Evolutionary conservation across 2,797 vertebrate species (phyloP), one percentile per base, ranked within the genome.

Genomic region (Morus bassanus): DNA sequence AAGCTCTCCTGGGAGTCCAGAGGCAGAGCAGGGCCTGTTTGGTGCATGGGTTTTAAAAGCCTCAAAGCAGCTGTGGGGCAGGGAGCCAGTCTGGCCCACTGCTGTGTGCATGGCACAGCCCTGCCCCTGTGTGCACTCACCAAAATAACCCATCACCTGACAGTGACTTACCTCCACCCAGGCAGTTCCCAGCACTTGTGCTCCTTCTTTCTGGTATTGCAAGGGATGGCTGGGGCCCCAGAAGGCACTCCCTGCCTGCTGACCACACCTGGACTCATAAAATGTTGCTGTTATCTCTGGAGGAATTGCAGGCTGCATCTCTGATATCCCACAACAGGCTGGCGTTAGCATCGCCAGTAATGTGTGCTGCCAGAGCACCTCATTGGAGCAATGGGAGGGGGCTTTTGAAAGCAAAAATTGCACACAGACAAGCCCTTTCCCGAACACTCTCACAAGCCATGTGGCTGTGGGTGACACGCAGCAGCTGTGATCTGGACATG

Each of bases 351-450:
- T 31, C 6, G 9, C 28, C 37, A 25, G 7, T 28, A 37, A 16
- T 2, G 6, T 1, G 7, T 25, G 30, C 69, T 54, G 69, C 50
- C 35, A 33, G 48, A 53, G 68, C 35, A 6, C 68, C 68, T 39
- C 37, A 10, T 2, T 5, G 9, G 28, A 18, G 37, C 50, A 6
- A 14, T 2, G 7, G 56, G n/a, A 37, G 3, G 4, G 14, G 56
- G 56, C 11, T 46, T 74, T 30, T 14, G 30, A 17, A 30, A 46
- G 56, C 33, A 37, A 24, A 46, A 37, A 10, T 12, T 7, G 6
- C 22, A 11, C 22, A 7, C 35, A 27, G 22, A 33, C 17, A 11
- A 27, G 31, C 39, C 60, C 31, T 28, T 53, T 14, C 37, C 31
- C 18, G 25, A 25, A 43, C 37, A 2, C 15, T 18, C 27, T 30